Evolutionary conservation across 2,797 vertebrate genomes (phyloP).

Genomic region (Spinus pinus): DNA sequence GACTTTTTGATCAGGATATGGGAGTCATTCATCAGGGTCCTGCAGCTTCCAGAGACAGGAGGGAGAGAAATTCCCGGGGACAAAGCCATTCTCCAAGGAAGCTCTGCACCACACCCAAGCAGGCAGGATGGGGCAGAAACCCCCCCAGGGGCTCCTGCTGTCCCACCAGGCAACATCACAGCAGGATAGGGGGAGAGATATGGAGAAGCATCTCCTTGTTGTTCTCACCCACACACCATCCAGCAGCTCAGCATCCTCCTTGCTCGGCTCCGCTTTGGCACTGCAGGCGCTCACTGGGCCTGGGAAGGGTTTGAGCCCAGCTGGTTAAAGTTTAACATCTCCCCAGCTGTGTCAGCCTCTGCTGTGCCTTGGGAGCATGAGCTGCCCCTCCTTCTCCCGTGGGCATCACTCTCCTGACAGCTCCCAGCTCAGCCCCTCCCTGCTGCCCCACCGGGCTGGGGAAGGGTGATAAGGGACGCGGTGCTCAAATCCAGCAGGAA

Average conservation of each 20-base stretch:
- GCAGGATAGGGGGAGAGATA: neutral
- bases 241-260: neutral
- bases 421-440: neutral
- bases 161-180: neutral
- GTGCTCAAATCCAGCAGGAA: neutral
- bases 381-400: neutral
- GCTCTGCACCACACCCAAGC: slow-evolving; percentile 12
- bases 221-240: neutral
- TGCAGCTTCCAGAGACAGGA: slow-evolving; percentile 79
- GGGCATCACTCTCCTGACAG: slow-evolving; percentile 15
- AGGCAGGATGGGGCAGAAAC: neutral
- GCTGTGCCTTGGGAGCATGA: neutral
- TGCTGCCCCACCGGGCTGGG: neutral
- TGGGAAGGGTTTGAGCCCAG: neutral
- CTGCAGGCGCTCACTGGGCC: neutral
- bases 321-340: slow-evolving; percentile 77
- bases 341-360: slow-evolving; percentile 32
- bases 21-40: slow-evolving; percentile 87
- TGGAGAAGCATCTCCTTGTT: neutral
- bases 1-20: slow-evolving; percentile 80
- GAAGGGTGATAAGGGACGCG: neutral
- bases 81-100: slow-evolving; percentile 54
- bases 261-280: neutral
- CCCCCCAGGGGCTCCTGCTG: neutral
- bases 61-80: slow-evolving; percentile 53